Conservation (phyloP, 64 coral and sea anemone genomes). For the Dendronephthya gigantea region DNA sequence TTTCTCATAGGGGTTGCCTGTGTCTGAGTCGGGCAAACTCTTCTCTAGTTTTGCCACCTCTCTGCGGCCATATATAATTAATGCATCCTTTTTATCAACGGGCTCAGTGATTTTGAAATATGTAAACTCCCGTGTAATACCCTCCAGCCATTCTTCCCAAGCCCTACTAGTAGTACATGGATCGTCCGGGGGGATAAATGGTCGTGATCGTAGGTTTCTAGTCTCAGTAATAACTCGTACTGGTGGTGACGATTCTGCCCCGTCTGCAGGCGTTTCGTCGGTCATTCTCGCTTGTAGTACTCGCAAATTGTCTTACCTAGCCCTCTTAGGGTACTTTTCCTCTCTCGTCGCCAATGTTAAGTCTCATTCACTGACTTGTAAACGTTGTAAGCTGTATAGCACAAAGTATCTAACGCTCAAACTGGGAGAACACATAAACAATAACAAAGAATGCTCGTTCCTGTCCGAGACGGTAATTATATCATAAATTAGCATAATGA, state of each 20-base stretch:
- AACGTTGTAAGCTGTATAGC: too few relatives aligned
- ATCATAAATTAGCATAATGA: too few relatives aligned
- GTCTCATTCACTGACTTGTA: too few relatives aligned
- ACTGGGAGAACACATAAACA: too few relatives aligned
- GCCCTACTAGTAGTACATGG: background rate
- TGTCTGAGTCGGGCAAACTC: constrained; percentile 22
- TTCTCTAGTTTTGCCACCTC: constrained; percentile 29
- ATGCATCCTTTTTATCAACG: constrained; percentile 33
- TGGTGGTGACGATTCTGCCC: background rate
- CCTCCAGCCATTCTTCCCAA: constrained; percentile 39
- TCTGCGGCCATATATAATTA: constrained; percentile 31
- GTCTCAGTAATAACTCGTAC: constrained; percentile 27
- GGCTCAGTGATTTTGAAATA: constrained; percentile 33
- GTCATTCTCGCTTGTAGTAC: background rate
- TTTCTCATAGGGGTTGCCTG: background rate
- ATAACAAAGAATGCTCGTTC: too few relatives aligned
- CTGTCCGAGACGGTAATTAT: too few relatives aligned
- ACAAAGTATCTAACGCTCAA: too few relatives aligned
- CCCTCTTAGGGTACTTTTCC: background rate
- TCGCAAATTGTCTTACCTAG: background rate
- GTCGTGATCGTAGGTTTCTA: constrained; percentile 16
- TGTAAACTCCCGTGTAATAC: constrained; percentile 34
- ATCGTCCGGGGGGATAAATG: constrained; percentile 33
- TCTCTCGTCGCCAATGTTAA: background rate
- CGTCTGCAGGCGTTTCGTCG: background rate